These are phyloP conservation scores for Girardinus metallicus DNA, from an alignment of 2,797 vertebrate genomes.

Conservation along the genomic window DNA sequence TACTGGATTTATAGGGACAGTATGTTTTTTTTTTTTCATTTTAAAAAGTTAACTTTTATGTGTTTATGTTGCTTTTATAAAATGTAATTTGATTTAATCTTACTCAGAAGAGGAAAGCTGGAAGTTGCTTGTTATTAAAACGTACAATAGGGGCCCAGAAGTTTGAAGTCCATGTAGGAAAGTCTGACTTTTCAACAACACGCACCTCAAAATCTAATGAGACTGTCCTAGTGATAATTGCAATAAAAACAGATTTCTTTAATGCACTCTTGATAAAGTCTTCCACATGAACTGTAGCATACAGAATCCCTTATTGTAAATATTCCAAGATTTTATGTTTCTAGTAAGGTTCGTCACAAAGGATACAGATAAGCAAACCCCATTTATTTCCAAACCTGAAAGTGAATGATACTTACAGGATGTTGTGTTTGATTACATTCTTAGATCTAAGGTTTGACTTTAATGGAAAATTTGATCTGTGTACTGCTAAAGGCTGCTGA, in stretches of 20 bases:
- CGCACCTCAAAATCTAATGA: background rate
- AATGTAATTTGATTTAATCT: background rate
- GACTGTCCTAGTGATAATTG: background rate
- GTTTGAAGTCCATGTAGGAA: background rate
- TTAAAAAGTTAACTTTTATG: background rate
- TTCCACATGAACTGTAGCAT: background rate
- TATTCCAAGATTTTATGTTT: background rate
- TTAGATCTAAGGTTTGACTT: background rate
- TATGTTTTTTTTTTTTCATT: background rate
- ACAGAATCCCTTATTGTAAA: background rate
- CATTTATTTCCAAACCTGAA: background rate
- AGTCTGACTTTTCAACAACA: background rate
- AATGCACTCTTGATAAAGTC: background rate
- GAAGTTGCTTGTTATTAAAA: background rate
- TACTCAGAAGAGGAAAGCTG: background rate
- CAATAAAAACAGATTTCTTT: background rate
- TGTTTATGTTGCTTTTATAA: background rate
- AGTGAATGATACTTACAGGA: background rate
- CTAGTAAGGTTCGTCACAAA: background rate
- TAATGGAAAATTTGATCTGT: background rate
- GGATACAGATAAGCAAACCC: background rate
- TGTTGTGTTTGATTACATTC: background rate
- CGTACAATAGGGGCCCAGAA: background rate
- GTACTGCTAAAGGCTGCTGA: background rate
- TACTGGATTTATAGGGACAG: background rate